A percentile compares a stretch with the other conserved stretches of the same genome.
Conservation (phyloP, 2,797 vertebrate genomes). For the Brachyalestes nurse region DNA sequence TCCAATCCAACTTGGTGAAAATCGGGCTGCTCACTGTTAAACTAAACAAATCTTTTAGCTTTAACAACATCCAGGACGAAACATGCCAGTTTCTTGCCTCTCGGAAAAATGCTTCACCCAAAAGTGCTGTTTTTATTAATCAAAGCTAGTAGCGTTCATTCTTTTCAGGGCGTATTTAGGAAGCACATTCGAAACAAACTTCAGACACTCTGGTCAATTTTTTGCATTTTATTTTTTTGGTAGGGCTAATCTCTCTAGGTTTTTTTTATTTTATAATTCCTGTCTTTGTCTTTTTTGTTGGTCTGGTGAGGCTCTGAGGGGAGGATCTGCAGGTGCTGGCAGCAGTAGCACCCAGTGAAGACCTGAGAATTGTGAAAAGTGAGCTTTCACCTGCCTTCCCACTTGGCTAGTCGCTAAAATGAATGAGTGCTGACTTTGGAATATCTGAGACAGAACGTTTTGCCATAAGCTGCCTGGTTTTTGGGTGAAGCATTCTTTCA, state of each 20-base stretch:
- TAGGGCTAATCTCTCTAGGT: background rate
- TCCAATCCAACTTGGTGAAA: constrained; percentile 57
- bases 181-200: background rate
- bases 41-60: constrained; percentile 42
- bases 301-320: background rate
- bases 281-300: background rate
- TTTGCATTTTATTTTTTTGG: background rate
- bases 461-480: background rate
- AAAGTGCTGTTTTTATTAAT: background rate
- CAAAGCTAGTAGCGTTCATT: background rate
- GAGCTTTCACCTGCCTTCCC: background rate
- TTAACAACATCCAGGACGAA: constrained; percentile 61
- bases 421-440: background rate
- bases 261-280: background rate
- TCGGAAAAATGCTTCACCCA: constrained; percentile 12
- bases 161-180: background rate
- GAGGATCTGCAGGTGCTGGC: background rate
- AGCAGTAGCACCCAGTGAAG: background rate
- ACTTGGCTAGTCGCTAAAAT: background rate
- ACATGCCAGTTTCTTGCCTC: constrained; percentile 67
- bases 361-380: background rate
- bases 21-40: constrained; percentile 60
- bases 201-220: background rate
- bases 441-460: background rate
- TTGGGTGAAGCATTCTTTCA: constrained; percentile 47